These are phyloP conservation scores for Somateria mollissima DNA, from an alignment of 2,797 vertebrate genomes.

Conservation along the genomic window DNA sequence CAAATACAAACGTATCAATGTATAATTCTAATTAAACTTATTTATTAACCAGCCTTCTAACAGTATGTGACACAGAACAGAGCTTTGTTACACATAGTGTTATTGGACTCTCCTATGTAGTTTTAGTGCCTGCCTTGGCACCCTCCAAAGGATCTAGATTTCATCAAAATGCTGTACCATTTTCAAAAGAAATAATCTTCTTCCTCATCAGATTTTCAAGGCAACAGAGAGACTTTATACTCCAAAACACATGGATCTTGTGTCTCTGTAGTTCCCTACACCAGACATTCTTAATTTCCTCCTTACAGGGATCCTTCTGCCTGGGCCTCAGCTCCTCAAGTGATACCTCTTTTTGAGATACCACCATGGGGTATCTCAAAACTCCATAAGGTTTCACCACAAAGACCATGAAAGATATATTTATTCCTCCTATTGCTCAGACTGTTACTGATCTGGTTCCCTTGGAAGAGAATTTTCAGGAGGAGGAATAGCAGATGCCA, in stretches of 20 bases:
- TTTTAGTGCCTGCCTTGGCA: not conserved
- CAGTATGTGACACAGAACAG: not conserved
- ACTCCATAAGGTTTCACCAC: slow-evolving; percentile 28
- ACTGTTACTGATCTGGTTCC: slow-evolving; percentile 48
- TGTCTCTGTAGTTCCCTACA: not conserved
- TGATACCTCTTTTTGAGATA: not conserved
- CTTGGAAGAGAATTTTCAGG: slow-evolving; percentile 44
- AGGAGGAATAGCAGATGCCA: slow-evolving; percentile 62
- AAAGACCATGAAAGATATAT: slow-evolving; percentile 20
- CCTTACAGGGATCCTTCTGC: slow-evolving; percentile 7
- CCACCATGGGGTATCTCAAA: slow-evolving; percentile 19
- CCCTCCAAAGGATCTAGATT: not conserved
- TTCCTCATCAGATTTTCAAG: not conserved
- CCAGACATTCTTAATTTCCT: slow-evolving; percentile 50
- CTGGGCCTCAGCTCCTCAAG: slow-evolving; percentile 8
- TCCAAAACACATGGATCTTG: not conserved
- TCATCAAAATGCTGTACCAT: not conserved
- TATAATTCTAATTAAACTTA: not conserved
- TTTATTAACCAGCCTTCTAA: not conserved
- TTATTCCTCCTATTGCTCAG: slow-evolving; percentile 31
- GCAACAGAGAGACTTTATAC: not conserved
- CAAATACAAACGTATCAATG: not conserved
- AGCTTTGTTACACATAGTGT: not conserved
- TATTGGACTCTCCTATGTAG: not conserved
- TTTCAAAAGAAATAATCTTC: not conserved